Conservation (phyloP, 2,888 invertebrate species). For the Sussaba pulchella region DNA sequence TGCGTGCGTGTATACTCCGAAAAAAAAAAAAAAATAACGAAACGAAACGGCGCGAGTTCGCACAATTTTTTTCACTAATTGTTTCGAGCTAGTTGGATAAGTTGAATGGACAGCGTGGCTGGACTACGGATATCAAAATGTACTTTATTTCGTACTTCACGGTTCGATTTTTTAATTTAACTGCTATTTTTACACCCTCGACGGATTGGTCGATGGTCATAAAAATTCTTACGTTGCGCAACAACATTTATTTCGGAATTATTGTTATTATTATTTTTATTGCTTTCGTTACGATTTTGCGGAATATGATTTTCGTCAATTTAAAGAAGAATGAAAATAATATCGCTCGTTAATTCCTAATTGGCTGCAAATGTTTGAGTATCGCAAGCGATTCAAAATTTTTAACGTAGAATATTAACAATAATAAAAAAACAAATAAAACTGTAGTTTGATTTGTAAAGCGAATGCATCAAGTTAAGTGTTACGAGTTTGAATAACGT, state of each 20-base stretch:
- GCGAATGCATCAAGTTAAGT: no score
- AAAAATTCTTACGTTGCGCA: background rate
- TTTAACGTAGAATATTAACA: no score
- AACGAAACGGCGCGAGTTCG: background rate
- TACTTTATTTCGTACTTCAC: background rate
- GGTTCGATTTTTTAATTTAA: background rate
- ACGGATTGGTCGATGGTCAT: background rate
- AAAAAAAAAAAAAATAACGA: no score
- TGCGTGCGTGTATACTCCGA: background rate
- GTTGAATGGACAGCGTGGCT: constrained; percentile 47
- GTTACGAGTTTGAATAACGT: no score
- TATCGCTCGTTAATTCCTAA: no score
- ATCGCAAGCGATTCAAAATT: no score
- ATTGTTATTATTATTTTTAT: background rate
- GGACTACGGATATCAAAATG: constrained; percentile 15
- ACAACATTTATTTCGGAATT: no score
- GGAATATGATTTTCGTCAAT: background rate
- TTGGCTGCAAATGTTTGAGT: no score
- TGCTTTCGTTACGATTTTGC: background rate
- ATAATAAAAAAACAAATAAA: no score
- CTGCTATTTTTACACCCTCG: background rate
- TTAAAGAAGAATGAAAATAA: background rate
- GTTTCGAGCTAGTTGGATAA: constrained; percentile 60
- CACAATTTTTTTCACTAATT: constrained; percentile 56
- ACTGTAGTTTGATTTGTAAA: no score